Evolutionary conservation across 2,797 vertebrate species (phyloP).

Genomic region (Oceanodroma leucorhoa): DNA sequence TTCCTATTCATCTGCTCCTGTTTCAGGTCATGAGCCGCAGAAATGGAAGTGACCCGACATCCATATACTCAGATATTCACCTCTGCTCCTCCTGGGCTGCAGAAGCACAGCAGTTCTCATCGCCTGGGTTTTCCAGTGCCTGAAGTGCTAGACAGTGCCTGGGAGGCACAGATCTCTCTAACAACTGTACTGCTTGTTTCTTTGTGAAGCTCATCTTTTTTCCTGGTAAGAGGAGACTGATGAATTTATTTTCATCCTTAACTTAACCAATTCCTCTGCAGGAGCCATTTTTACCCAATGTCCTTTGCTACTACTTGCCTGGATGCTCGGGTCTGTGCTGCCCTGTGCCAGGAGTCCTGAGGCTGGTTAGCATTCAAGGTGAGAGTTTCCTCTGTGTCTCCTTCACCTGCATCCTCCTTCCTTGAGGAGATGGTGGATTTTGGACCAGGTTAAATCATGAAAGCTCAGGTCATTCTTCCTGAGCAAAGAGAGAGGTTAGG

Average conservation of each 20-base stretch:
- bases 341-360: background rate
- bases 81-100: background rate
- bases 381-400: background rate
- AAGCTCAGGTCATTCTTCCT: background rate
- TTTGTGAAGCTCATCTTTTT: background rate
- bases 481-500: background rate
- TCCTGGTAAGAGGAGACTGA: background rate
- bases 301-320: background rate
- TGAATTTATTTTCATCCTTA: background rate
- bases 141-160: background rate
- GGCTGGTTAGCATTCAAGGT: background rate
- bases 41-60: background rate
- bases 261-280: background rate
- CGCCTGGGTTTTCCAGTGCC: background rate
- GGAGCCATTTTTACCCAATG: background rate
- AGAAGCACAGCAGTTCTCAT: background rate
- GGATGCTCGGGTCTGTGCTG: background rate
- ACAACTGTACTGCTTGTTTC: background rate
- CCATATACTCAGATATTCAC: accelerated
- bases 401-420: background rate
- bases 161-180: background rate
- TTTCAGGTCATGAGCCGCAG: background rate
- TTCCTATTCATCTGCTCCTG: background rate
- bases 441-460: background rate
- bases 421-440: background rate